Evolutionary conservation across 2,113 vertebrate genomes (phyloP), one percentile per base, ranked within the genome.

Genomic region (Eubucco bourcierii): DNA sequence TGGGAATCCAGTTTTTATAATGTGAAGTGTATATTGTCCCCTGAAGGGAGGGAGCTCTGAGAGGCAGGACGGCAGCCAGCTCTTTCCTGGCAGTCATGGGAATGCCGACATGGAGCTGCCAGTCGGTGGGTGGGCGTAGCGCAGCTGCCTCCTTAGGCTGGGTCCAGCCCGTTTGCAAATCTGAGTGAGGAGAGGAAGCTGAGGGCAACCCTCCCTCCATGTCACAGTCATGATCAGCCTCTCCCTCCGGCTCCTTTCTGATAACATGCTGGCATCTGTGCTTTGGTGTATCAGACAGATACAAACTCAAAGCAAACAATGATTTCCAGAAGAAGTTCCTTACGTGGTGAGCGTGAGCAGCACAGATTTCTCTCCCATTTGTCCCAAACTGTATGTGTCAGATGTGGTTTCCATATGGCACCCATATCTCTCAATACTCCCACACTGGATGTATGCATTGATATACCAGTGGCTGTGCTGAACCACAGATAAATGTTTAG

Each of bases 361-460:
- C 88, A 95, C 84, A 96, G 87, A 93, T 90, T 96, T 95, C 88
- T 95, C 60, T 90, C 75, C 86, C 81, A 73, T 94, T 97, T 94
- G 91, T 97, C 96, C 95, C 87, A 93, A 81, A 46, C 13, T 88
- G 74, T 89, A 84, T 85, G 75, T 92, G 81, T 95, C 92, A 95
- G 91, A 87, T 91, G 90, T 91, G 87, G 71, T 95, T 96, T 96
- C 92, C 96, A 95, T 96, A 92, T 96, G 88, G 83, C 93, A 89
- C 85, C 84, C 93, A 73, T 92, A 90, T 87, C 33, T 61, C 81
- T 79, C 39, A 19, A n/a, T 74, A 95, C 94, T 75, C 81, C 94
- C 94, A 91, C 91, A 34, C 80, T 87, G 85, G 93, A 94, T 65
- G 29, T 94, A 96, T 95, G 70, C 78, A 37, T 50, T 92, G 78